A percentile compares a stretch with the other conserved stretches of the same genome.
These are phyloP conservation scores for Darwinula stevensoni DNA, from an alignment of 2,888 invertebrate species.

Conservation along the genomic window DNA sequence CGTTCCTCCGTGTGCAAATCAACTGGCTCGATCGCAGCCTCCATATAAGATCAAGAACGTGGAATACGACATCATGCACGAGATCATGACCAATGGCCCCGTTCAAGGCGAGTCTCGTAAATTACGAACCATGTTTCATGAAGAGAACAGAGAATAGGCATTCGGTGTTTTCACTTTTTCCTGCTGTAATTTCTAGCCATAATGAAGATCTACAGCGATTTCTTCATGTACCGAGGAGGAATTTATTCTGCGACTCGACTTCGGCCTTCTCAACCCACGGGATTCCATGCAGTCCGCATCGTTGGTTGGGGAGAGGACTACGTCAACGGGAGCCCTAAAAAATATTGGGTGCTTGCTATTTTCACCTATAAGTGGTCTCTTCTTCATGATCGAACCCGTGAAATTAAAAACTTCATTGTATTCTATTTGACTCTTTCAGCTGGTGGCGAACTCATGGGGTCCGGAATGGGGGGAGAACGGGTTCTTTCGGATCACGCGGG, in stretches of 20 bases:
- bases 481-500: conserved; percentile 55
- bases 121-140: too few species aligned
- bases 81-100: conserved; percentile 65
- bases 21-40: conserved; percentile 6
- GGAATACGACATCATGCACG: conserved; percentile 57
- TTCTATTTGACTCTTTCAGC: conserved; percentile 25
- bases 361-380: conserved; percentile 5
- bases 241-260: conserved; percentile 51
- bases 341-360: conserved; percentile 50
- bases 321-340: conserved; percentile 23
- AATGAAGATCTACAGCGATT: conserved; percentile 66
- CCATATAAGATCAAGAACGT: conserved; percentile 4
- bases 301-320: conserved; percentile 68
- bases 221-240: conserved; percentile 63
- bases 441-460: conserved; percentile 86
- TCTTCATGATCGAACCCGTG: neutral
- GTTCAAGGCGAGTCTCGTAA: conserved; percentile 38
- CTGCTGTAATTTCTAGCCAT: conserved; percentile 29
- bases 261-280: conserved; percentile 25
- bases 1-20: too few species aligned
- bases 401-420: conserved; percentile 1
- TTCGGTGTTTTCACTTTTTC: too few species aligned
- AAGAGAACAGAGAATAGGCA: too few species aligned
- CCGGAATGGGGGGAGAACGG: conserved; percentile 68
- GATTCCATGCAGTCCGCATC: conserved; percentile 67